Base-by-base conservation (phyloP, 1,140 invertebrate genomes). In the Potamilus streckersoni region DNA sequence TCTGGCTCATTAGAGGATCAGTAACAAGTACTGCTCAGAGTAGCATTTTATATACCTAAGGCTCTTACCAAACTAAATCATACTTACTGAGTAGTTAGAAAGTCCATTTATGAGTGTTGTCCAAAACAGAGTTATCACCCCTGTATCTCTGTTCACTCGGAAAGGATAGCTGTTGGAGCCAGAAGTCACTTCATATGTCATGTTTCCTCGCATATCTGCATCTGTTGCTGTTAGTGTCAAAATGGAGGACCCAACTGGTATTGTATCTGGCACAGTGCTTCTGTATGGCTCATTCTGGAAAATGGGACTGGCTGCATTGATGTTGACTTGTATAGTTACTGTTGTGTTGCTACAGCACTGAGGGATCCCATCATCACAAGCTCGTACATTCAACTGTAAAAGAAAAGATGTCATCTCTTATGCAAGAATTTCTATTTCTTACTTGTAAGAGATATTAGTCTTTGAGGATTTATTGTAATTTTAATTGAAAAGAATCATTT, bases 331-430 rank as follows among this genome's bases (percentile, higher is more conserved):
- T 6, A 83, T 62, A 1, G 38, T 64, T 23, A 61, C 82, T 61
- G 75, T 73, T 15, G 38, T 76, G 55, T 78, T 80, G 57, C 73
- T 75, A 75, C 82, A 82, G 1, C 73, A 69, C 55, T 27, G 57
- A 6, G 82, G 82, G 57, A 78, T 31, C 14, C 82, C 79, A 69
- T 75, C 76, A 68, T 83, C 82, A 69, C 80, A 82, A 4, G 76
- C 80, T 70, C 62, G 65, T 17, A 80, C 60, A 23, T 58, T 70
- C 55, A 83, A 71, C 81, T 83, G 71, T n/a, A 72, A 70, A 71
- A 61, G 20, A 49, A 55, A 55, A 55, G 56, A 8, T 12, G 31
- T 49, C 20, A 68, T 68, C 31, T 68, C 8, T 19, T 55, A 12
- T 49, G 38, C 11, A 49, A 49, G 11, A 6, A 49, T 49, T 49